Percentiles rank a stretch among this genome's conserved stretches.
Conservation (phyloP, 2,888 invertebrate genomes). For the Phalera bucephala region DNA sequence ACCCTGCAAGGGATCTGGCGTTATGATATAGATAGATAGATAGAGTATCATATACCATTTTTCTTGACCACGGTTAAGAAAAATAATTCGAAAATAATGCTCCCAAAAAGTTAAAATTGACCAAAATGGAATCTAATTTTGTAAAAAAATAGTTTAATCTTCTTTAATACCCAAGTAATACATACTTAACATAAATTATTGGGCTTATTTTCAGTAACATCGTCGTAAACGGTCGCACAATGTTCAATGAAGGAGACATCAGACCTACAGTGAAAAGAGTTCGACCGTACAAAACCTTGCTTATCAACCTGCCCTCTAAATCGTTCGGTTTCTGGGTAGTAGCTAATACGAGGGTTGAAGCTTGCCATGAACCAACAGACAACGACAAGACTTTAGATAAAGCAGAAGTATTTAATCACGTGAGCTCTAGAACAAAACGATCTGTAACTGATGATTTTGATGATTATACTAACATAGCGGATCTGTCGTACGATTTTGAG, state of each 20-base stretch:
- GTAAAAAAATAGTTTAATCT: no score
- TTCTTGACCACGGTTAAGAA: no score
- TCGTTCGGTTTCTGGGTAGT: slow-evolving; percentile 90
- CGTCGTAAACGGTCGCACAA: slow-evolving; percentile 84
- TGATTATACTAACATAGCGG: slow-evolving; percentile 20
- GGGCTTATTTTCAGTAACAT: slow-evolving; percentile 83
- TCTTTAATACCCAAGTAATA: no score
- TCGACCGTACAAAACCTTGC: slow-evolving; percentile 76
- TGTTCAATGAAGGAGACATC: slow-evolving; percentile 83
- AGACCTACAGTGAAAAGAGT: slow-evolving; percentile 78
- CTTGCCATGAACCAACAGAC: slow-evolving; percentile 65
- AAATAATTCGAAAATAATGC: no score
- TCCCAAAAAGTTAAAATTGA: no score
- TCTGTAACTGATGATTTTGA: slow-evolving; percentile 39
- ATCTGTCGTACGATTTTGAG: slow-evolving; percentile 31
- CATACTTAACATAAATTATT: no score
- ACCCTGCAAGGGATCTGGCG: no score
- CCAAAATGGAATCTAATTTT: no score
- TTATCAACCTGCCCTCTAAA: slow-evolving; percentile 84
- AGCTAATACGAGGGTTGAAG: slow-evolving; percentile 84
- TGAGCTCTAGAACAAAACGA: slow-evolving; percentile 40
- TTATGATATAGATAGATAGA: no score
- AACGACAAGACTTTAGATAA: slow-evolving; percentile 32
- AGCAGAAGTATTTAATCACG: slow-evolving; percentile 22
- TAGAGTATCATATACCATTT: no score